Evolutionary conservation across 2,888 invertebrate genomes (phyloP).

Genomic region (Ormyrus thymus): DNA sequence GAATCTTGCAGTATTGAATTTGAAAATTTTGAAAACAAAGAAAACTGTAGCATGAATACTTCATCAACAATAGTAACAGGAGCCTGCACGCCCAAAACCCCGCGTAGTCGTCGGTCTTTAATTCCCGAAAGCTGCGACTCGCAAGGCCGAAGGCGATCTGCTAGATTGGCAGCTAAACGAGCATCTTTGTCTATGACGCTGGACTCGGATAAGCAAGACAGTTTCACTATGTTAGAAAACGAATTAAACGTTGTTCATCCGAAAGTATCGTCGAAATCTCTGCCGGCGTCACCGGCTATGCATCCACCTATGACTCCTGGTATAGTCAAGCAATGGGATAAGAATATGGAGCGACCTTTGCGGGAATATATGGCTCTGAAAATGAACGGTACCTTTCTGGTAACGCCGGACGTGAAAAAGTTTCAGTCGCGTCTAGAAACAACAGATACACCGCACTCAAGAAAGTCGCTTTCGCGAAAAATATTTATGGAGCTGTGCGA

Average conservation of each 20-base stretch:
- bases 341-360: constrained; percentile 53
- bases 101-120: constrained; percentile 18
- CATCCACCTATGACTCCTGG: constrained; percentile 36
- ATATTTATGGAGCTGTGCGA: constrained; percentile 49
- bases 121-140: constrained; percentile 16
- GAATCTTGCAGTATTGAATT: background rate
- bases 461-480: constrained; percentile 59
- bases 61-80: no score
- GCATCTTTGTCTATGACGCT: background rate
- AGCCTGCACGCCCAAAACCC: constrained; percentile 6
- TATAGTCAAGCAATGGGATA: constrained; percentile 39
- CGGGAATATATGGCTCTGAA: constrained; percentile 63
- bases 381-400: constrained; percentile 59
- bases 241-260: constrained; percentile 47
- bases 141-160: constrained; percentile 48
- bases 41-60: background rate
- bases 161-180: constrained; percentile 53
- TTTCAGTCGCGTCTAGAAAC: constrained; percentile 48
- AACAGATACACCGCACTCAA: constrained; percentile 54
- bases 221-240: constrained; percentile 50
- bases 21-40: constrained; percentile 23
- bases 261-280: constrained; percentile 40
- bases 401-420: constrained; percentile 60
- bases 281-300: constrained; percentile 42
- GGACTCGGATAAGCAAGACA: constrained; percentile 44